phyloP scores from a whole-genome alignment of 2,888 invertebrate species.

The Lycocerus yunnanus region DNA sequence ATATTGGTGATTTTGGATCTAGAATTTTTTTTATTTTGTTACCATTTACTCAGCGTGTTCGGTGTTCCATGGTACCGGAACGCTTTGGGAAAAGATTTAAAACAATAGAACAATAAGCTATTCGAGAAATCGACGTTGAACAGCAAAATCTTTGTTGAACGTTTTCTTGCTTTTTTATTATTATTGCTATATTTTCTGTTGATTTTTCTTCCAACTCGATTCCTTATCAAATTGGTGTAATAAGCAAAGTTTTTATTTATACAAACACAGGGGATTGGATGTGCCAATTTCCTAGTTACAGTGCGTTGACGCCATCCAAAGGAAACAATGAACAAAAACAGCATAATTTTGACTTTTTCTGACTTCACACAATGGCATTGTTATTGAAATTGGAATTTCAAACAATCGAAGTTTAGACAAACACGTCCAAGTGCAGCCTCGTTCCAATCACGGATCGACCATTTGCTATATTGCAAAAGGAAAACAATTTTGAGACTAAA shows the following conservation, averaged over 20 bases:
- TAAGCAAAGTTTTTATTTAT: not conserved
- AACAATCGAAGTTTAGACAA: not conserved
- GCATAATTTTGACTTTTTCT: not conserved
- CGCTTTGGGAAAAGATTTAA: conserved; percentile 34
- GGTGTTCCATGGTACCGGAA: conserved; percentile 36
- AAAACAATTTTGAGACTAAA: not conserved
- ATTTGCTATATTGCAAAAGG: not conserved
- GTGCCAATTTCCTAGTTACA: conserved; percentile 3
- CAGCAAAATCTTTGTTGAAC: conserved; percentile 16
- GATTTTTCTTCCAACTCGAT: too few species aligned
- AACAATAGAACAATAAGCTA: conserved; percentile 33
- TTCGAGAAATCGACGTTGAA: conserved; percentile 17
- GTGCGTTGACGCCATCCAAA: conserved; percentile 6
- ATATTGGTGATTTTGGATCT: not conserved
- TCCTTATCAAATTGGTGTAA: too few species aligned
- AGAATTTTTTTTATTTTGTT: not conserved
- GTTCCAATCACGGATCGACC: not conserved
- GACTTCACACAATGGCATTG: not conserved
- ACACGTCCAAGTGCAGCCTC: not conserved
- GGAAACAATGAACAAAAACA: not conserved
- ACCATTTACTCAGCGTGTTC: conserved; percentile 33
- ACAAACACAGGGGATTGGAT: not conserved
- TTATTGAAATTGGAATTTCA: not conserved
- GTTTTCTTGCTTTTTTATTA: not conserved
- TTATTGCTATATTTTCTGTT: too few species aligned